Evolutionary conservation across 2,113 vertebrate genomes (phyloP).

Genomic region (Hypomesus transpacificus): DNA sequence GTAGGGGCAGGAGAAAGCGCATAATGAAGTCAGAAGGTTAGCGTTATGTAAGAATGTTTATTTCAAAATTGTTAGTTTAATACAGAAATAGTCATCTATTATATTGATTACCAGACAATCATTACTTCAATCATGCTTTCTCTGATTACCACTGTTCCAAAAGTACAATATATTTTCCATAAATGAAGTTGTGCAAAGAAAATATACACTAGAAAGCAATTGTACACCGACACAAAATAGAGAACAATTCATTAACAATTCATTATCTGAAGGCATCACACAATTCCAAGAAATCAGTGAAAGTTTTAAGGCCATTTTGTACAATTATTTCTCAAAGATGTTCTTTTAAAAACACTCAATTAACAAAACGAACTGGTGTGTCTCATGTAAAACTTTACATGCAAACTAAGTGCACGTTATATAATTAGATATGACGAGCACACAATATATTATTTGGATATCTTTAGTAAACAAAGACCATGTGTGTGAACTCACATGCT

Average conservation of each 20-base stretch:
- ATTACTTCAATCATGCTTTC: conserved; percentile 85
- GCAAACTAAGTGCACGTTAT: conserved; percentile 84
- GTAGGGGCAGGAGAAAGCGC: background rate
- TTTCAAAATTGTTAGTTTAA: conserved; percentile 72
- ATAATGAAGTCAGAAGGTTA: background rate
- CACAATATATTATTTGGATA: conserved; percentile 79
- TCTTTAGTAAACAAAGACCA: conserved; percentile 82
- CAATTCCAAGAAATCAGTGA: conserved; percentile 88
- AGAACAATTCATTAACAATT: conserved; percentile 61
- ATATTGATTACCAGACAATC: conserved; percentile 74
- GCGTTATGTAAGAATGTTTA: conserved; percentile 76
- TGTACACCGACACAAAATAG: conserved; percentile 80
- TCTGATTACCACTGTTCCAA: conserved; percentile 75
- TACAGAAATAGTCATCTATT: conserved; percentile 80
- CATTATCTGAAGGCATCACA: conserved; percentile 87
- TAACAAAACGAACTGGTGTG: conserved; percentile 83
- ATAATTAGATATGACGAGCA: conserved; percentile 81
- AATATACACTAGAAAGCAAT: conserved; percentile 80
- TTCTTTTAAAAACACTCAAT: conserved; percentile 74
- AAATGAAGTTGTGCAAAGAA: conserved; percentile 80
- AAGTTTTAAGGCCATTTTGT: conserved; percentile 98
- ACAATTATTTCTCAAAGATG: conserved; percentile 72
- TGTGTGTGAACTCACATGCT: conserved; percentile 75
- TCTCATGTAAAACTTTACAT: conserved; percentile 93
- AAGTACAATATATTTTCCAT: conserved; percentile 78